Percentiles rank a stretch among this genome's conserved stretches.
Conservation (phyloP, 2,113 vertebrate genomes). For the Zeus faber region DNA sequence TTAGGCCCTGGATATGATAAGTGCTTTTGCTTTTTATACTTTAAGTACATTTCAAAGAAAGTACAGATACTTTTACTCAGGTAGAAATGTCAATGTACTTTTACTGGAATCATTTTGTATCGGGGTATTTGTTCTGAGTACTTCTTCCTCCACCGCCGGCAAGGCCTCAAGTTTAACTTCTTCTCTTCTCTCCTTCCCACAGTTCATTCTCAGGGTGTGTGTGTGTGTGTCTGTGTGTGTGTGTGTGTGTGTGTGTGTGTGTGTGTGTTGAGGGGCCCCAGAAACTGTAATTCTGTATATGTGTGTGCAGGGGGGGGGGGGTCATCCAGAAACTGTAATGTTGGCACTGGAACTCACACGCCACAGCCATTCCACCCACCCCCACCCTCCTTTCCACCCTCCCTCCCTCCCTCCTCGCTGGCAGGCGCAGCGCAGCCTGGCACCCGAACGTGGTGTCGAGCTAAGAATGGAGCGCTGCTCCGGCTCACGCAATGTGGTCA, state of each 20-base stretch:
- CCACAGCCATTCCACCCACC: conserved; percentile 21
- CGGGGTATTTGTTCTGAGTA: too few relatives aligned
- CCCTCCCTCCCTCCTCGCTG: conserved; percentile 56
- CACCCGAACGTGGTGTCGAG: conserved; percentile 50
- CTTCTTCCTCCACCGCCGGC: too few relatives aligned
- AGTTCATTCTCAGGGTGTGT: conserved; percentile 59
- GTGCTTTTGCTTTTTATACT: too few relatives aligned
- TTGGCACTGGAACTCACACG: conserved; percentile 39
- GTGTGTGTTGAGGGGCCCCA: conserved; percentile 73
- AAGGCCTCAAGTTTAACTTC: conserved; percentile 45
- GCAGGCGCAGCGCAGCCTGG: conserved; percentile 63
- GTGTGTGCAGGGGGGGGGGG: not conserved
- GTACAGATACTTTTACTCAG: too few relatives aligned
- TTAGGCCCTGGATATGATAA: too few relatives aligned
- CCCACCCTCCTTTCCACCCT: conserved; percentile 9
- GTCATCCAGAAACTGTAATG: conserved; percentile 28
- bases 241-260: conserved; percentile 59
- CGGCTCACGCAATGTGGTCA: conserved; percentile 79
- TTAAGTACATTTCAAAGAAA: too few relatives aligned
- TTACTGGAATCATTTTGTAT: too few relatives aligned
- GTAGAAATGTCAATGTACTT: too few relatives aligned
- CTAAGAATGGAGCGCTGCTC: conserved; percentile 76
- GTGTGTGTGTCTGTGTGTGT: conserved; percentile 46
- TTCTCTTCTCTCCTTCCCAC: conserved; percentile 35
- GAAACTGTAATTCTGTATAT: conserved; percentile 71